phyloP scores from a whole-genome alignment of 1,140 invertebrate species.

The Drosophila bocki region DNA sequence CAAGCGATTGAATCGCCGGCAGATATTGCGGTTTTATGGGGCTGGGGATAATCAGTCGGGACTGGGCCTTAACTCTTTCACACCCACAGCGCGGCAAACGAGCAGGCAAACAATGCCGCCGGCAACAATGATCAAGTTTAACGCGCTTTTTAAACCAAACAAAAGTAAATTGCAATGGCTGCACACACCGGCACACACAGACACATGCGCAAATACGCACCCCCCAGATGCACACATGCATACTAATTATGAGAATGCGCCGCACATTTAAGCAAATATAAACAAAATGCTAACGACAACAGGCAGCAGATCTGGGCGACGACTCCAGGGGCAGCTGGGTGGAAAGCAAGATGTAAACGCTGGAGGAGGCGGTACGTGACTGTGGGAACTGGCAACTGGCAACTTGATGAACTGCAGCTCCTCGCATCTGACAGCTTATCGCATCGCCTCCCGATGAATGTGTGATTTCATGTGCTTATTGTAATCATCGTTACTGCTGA shows the following conservation, averaged over 20 bases:
- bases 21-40: conserved; percentile 20
- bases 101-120: conserved; percentile 40
- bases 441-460: conserved; percentile 51
- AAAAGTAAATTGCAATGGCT: conserved; percentile 58
- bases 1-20: conserved; percentile 26
- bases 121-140: conserved; percentile 56
- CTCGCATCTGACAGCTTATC: conserved; percentile 28
- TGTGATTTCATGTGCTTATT: conserved; percentile 63
- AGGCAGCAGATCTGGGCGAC: conserved; percentile 10
- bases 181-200: conserved; percentile 18
- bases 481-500: conserved; percentile 52
- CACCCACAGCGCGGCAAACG: conserved; percentile 30
- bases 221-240: conserved; percentile 45
- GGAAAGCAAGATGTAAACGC: conserved; percentile 34
- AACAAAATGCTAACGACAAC: conserved; percentile 68
- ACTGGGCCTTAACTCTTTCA: conserved; percentile 20
- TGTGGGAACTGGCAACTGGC: conserved; percentile 16
- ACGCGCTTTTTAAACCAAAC: conserved; percentile 62
- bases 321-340: neutral
- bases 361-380: conserved; percentile 44
- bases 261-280: conserved; percentile 70
- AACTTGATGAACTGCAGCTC: conserved; percentile 55
- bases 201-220: conserved; percentile 11
- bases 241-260: conserved; percentile 62
- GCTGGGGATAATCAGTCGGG: conserved; percentile 1